These are phyloP conservation scores for Boloria selene DNA, from an alignment of 2,888 invertebrate genomes.

Conservation along the genomic window DNA sequence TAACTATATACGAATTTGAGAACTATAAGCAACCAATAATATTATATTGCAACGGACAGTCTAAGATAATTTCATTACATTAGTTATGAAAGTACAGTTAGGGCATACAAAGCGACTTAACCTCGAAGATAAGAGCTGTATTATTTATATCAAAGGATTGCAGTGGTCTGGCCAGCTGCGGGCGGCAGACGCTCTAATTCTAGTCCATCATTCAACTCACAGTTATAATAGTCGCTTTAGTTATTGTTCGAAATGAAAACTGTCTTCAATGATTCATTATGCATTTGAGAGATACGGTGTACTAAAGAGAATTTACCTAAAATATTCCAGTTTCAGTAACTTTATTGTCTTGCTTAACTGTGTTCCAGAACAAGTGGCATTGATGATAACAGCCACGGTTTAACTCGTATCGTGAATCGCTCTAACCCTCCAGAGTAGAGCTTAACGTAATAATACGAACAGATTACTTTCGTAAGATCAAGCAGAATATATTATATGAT, in stretches of 20 bases:
- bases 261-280: slow-evolving; percentile 12
- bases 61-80: slow-evolving; percentile 7
- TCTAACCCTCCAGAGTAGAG: not conserved
- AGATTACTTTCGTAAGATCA: not conserved
- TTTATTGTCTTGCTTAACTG: slow-evolving; percentile 4
- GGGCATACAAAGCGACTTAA: slow-evolving; percentile 37
- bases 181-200: slow-evolving; percentile 35
- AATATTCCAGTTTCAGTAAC: slow-evolving; percentile 1
- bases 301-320: not conserved
- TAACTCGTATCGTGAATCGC: not conserved
- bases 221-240: slow-evolving; percentile 26
- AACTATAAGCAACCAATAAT: not conserved
- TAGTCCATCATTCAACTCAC: slow-evolving; percentile 28
- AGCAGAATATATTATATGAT: not conserved
- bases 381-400: slow-evolving; percentile 1
- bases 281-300: slow-evolving; percentile 8
- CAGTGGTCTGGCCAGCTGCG: slow-evolving; percentile 44
- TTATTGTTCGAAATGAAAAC: slow-evolving; percentile 27
- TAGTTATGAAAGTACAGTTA: slow-evolving; percentile 3
- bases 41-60: not conserved
- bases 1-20: not conserved
- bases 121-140: slow-evolving; percentile 47
- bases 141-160: slow-evolving; percentile 55
- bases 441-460: slow-evolving; percentile 1
- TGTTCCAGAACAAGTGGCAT: slow-evolving; percentile 9